phyloP scores from a whole-genome alignment of 2,113 vertebrate genomes.

The Gila orcuttii region DNA sequence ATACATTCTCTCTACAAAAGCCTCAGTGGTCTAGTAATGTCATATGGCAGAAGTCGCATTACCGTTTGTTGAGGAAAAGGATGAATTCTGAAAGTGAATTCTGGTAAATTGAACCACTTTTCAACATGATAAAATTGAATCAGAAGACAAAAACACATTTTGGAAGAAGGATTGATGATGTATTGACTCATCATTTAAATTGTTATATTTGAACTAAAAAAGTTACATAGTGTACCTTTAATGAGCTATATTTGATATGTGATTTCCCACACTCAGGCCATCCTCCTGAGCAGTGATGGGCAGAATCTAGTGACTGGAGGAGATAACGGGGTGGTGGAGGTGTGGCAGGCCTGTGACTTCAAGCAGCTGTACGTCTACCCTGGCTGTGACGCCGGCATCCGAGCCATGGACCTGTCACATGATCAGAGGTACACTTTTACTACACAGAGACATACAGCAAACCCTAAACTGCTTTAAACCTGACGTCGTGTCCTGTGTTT shows the following conservation, averaged over 20 bases:
- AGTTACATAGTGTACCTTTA: too few species aligned
- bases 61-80: background rate
- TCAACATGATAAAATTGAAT: background rate
- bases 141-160: too few species aligned
- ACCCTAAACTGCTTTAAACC: background rate
- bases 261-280: constrained; percentile 75
- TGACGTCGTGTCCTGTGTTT: background rate
- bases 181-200: too few species aligned
- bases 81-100: background rate
- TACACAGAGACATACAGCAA: background rate
- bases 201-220: too few species aligned
- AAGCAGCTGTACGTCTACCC: constrained; percentile 99
- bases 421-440: constrained; percentile 88
- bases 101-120: background rate
- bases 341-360: constrained; percentile 99
- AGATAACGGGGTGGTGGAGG: constrained; percentile 96
- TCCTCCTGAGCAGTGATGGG: constrained; percentile 96
- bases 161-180: too few species aligned
- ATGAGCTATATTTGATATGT: too few species aligned
- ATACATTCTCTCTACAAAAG: background rate
- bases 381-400: constrained; percentile 96
- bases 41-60: background rate
- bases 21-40: background rate
- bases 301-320: constrained; percentile 98
- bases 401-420: constrained; percentile 97